A percentile compares a stretch with the other conserved stretches of the same genome.
These are phyloP conservation scores for Brachyptera risi DNA, from an alignment of 2,888 invertebrate species.

Conservation along the genomic window DNA sequence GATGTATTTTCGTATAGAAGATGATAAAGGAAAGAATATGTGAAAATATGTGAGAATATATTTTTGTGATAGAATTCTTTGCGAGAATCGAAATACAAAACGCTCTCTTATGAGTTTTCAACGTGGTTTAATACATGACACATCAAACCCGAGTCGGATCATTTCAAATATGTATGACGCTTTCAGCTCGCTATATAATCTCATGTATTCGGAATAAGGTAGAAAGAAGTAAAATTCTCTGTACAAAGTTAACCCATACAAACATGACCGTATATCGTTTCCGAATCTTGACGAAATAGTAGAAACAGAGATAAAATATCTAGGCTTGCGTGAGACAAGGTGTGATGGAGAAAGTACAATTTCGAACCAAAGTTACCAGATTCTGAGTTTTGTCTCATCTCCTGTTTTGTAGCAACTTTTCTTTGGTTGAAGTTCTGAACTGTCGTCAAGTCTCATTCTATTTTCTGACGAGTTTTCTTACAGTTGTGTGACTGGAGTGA, in stretches of 20 bases:
- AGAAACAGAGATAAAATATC: not conserved
- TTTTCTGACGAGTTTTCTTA: not conserved
- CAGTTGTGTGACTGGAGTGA: slow-evolving; percentile 10
- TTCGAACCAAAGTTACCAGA: not conserved
- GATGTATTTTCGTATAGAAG: not conserved
- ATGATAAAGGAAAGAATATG: not conserved
- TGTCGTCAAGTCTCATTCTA: slow-evolving; percentile 7
- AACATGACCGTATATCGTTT: too few relatives aligned
- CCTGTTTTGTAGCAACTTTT: not conserved
- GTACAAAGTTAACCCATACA: not conserved
- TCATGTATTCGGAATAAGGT: not conserved
- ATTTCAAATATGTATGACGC: slow-evolving; percentile 3
- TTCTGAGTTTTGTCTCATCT: not conserved
- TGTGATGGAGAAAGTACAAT: not conserved
- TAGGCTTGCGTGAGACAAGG: not conserved
- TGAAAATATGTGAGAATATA: not conserved
- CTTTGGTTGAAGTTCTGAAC: not conserved
- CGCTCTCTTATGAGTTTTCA: not conserved
- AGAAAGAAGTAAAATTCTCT: not conserved
- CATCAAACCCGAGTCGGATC: not conserved
- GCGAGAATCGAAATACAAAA: not conserved
- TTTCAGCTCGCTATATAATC: not conserved
- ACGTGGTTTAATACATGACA: not conserved
- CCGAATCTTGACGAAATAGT: not conserved
- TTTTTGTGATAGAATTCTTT: not conserved